Percentiles rank a stretch among this genome's conserved stretches.
Evolutionary conservation across 2,113 vertebrate genomes (phyloP).

Genomic region (Oncorhynchus nerka): DNA sequence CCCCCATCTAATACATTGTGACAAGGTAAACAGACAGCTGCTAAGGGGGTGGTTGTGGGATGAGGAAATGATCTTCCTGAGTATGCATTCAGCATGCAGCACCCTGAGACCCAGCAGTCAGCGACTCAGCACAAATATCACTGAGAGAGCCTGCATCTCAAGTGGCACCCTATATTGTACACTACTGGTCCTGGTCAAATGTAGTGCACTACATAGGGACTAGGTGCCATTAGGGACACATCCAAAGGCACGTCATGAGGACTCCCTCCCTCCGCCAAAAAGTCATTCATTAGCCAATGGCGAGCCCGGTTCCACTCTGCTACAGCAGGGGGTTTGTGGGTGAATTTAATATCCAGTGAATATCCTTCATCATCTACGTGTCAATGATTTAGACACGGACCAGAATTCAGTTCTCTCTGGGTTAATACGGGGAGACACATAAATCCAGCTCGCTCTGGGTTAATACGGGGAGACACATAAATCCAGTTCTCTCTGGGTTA

Average conservation of each 20-base stretch:
- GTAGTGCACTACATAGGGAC: no score
- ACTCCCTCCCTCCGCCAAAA: constrained; percentile 13
- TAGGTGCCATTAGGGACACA: no score
- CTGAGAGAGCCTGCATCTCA: no score
- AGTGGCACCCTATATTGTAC: no score
- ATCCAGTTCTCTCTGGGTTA: background rate
- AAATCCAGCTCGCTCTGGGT: constrained; percentile 44
- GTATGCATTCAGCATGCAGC: background rate
- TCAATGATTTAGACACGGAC: constrained; percentile 42
- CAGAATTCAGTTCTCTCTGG: constrained; percentile 29
- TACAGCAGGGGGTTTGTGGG: constrained; percentile 21
- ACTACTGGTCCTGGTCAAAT: no score
- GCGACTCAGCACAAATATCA: constrained; percentile 35
- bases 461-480: background rate
- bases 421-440: constrained; percentile 23
- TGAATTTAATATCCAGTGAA: constrained; percentile 50
- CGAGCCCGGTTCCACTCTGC: constrained; percentile 10
- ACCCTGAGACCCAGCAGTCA: background rate
- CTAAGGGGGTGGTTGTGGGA: constrained; percentile 9
- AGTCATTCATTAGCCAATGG: constrained; percentile 38
- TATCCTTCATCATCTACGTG: constrained; percentile 41
- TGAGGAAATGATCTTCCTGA: constrained; percentile 29
- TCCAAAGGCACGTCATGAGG: no score
- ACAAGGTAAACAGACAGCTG: constrained; percentile 10
- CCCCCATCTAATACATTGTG: constrained; percentile 17